phyloP scores from a whole-genome alignment of 1,140 invertebrate genomes.

The Drosophila gunungcola region DNA sequence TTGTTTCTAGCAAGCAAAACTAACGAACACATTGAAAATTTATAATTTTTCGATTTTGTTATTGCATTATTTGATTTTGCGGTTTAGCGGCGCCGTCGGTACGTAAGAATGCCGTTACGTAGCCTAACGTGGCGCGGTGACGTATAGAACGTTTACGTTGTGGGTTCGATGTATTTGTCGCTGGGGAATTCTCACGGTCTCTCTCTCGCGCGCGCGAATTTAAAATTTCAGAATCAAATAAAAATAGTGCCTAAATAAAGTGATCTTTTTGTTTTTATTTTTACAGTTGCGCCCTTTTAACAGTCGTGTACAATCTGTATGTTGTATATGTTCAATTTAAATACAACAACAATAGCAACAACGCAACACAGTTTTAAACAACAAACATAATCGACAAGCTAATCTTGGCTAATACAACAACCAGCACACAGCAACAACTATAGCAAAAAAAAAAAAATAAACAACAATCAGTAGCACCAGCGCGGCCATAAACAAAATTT shows the following conservation, averaged over 20 bases:
- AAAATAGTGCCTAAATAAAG: conserved; percentile 27
- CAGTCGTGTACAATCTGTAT: conserved; percentile 65
- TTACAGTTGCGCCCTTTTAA: conserved; percentile 54
- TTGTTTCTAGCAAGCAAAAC: neutral
- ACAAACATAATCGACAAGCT: conserved; percentile 13
- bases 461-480: neutral
- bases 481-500: conserved; percentile 8
- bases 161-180: conserved; percentile 28
- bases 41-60: conserved; percentile 24
- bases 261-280: conserved; percentile 50
- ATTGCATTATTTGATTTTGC: conserved; percentile 36
- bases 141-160: conserved; percentile 20
- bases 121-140: conserved; percentile 3
- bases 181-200: conserved; percentile 11
- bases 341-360: conserved; percentile 29
- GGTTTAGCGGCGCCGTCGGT: conserved; percentile 33
- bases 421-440: neutral
- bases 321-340: conserved; percentile 61
- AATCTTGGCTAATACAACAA: conserved; percentile 20
- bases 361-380: conserved; percentile 25
- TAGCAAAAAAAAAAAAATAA: neutral
- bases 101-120: conserved; percentile 22
- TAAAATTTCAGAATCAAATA: neutral
- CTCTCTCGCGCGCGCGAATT: conserved; percentile 28
- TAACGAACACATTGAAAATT: conserved; percentile 3